phyloP scores from a whole-genome alignment of 1,140 invertebrate species.

The Lasaia peninsularis region DNA sequence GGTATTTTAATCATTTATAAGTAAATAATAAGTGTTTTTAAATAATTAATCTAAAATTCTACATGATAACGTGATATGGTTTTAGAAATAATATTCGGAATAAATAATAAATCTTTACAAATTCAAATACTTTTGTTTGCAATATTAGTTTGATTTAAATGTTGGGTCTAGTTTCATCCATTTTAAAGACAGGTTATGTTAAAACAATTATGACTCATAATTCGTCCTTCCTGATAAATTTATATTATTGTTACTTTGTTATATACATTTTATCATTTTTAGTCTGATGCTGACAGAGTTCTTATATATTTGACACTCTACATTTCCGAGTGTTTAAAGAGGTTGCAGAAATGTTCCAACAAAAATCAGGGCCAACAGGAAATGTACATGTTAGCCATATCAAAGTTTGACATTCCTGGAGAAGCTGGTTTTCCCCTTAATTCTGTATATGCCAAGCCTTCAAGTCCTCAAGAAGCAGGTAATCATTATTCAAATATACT shows the following conservation, averaged over 20 bases:
- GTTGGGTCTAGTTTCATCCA: no score
- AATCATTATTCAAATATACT: conserved; percentile 26
- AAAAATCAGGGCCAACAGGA: conserved; percentile 95
- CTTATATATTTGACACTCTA: conserved; percentile 99
- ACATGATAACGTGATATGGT: no score
- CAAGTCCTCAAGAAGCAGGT: conserved; percentile 87
- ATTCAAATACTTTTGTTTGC: no score
- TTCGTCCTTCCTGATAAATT: no score
- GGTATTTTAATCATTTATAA: conserved; percentile 64
- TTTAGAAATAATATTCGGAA: no score
- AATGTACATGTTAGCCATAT: conserved; percentile 96
- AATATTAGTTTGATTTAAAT: no score
- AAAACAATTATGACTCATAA: no score
- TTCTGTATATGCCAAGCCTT: conserved; percentile 95
- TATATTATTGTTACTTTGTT: no score
- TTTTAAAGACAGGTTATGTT: no score
- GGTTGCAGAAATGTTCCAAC: conserved; percentile 92
- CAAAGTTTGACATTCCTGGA: conserved; percentile 97
- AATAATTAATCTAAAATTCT: no score
- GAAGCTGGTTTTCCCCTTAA: conserved; percentile 98
- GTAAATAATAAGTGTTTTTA: no score
- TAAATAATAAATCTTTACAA: no score
- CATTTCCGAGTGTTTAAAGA: conserved; percentile 98
- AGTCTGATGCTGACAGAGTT: conserved; percentile 96
- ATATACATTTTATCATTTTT: conserved; percentile 43